Evolutionary conservation across 2,888 invertebrate species (phyloP).

Genomic region (Physocephala rufipes): DNA sequence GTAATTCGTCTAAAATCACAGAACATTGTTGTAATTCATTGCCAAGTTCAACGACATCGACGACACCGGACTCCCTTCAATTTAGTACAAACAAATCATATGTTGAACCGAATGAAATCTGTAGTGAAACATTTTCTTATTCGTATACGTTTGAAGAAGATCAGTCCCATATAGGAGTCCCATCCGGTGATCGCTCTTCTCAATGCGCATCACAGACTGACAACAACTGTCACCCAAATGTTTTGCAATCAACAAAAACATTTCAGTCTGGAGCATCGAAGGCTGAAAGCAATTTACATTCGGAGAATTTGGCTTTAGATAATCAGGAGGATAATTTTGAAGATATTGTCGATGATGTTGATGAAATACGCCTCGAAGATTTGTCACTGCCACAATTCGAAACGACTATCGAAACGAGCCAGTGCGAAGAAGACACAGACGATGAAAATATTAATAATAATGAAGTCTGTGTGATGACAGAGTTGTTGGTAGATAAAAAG

Average conservation of each 20-base stretch:
- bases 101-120: neutral
- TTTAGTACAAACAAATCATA: conserved; percentile 20
- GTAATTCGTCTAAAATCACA: neutral
- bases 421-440: conserved; percentile 31
- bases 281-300: conserved; percentile 26
- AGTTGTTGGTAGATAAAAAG: neutral
- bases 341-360: conserved; percentile 36
- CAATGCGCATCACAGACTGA: conserved; percentile 42
- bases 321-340: conserved; percentile 50
- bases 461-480: neutral
- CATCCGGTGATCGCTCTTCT: neutral
- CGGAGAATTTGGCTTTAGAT: conserved; percentile 39
- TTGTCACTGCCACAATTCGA: conserved; percentile 56
- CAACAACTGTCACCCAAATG: conserved; percentile 44
- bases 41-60: neutral
- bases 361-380: conserved; percentile 55
- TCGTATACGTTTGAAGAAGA: conserved; percentile 11
- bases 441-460: neutral
- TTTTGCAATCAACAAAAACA: conserved; percentile 40
- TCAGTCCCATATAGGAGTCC: neutral
- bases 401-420: conserved; percentile 46
- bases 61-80: neutral
- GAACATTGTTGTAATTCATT: neutral
- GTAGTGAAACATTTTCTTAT: neutral
- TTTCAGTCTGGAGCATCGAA: conserved; percentile 25